phyloP scores from a whole-genome alignment of 2,797 vertebrate species.

The Acipenser transmontanus region DNA sequence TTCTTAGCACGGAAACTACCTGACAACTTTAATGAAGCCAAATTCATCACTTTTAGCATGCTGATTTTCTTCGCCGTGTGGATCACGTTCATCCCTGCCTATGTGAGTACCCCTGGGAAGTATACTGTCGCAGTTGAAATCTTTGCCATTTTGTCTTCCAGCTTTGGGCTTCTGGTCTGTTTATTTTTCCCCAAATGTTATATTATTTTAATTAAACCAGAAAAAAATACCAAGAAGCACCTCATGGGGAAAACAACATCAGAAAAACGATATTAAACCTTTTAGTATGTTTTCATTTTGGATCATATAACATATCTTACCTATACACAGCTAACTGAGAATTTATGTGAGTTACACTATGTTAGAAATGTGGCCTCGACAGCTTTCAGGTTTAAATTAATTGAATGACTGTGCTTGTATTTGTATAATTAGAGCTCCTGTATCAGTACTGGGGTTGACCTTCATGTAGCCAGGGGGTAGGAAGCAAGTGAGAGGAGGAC shows the following conservation, averaged over 20 bases:
- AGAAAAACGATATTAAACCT: not conserved
- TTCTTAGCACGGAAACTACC: conserved; percentile 61
- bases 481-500: too few relatives aligned
- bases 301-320: not conserved
- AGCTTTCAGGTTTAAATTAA: not conserved
- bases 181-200: conserved; percentile 64
- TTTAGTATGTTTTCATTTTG: not conserved
- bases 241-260: conserved; percentile 38
- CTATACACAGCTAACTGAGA: too few relatives aligned
- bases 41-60: conserved; percentile 62
- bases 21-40: conserved; percentile 64
- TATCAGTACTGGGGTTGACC: too few relatives aligned
- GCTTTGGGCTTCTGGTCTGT: conserved; percentile 50
- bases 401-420: too few relatives aligned
- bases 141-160: conserved; percentile 63
- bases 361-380: too few relatives aligned
- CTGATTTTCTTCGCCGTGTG: conserved; percentile 63
- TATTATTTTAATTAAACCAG: conserved; percentile 57
- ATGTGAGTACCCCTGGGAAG: conserved; percentile 62
- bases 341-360: not conserved
- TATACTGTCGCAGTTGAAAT: conserved; percentile 62
- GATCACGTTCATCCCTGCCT: conserved; percentile 62
- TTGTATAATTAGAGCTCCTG: too few relatives aligned
- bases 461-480: too few relatives aligned
- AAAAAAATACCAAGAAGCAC: conserved; percentile 53